These are phyloP conservation scores for Drosophila yooni DNA, from an alignment of 2,888 invertebrate species.

Conservation along the genomic window DNA sequence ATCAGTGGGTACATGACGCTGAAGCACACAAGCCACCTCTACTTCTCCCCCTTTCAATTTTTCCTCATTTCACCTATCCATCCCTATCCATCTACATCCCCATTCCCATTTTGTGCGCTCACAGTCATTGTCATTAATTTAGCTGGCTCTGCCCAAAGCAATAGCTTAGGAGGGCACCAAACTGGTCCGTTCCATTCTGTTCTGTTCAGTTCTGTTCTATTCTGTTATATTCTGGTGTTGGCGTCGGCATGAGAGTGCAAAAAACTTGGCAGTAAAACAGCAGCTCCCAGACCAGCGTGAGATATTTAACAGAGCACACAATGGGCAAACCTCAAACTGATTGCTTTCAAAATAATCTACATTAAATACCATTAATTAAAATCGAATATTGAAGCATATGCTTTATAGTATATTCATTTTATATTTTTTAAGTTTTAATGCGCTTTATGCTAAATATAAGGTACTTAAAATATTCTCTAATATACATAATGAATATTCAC, in stretches of 20 bases:
- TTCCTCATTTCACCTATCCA: slow-evolving; percentile 10
- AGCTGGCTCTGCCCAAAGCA: slow-evolving; percentile 68
- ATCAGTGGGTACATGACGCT: slow-evolving; percentile 72
- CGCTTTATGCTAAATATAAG: not conserved
- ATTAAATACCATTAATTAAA: not conserved
- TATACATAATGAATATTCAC: not conserved
- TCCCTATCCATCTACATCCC: slow-evolving; percentile 8
- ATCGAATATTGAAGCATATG: not conserved
- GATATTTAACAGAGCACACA: slow-evolving; percentile 55
- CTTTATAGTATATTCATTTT: too few relatives aligned
- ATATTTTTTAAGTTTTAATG: not conserved
- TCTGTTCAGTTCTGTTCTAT: slow-evolving; percentile 12
- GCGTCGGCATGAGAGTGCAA: slow-evolving; percentile 71
- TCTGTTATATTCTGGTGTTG: slow-evolving; percentile 38
- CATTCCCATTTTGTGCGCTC: slow-evolving; percentile 47
- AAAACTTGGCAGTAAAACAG: slow-evolving; percentile 74
- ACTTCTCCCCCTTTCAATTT: slow-evolving; percentile 3
- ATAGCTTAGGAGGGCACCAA: slow-evolving; percentile 65
- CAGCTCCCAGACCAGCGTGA: slow-evolving; percentile 35
- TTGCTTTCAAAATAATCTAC: not conserved
- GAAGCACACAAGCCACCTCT: slow-evolving; percentile 16
- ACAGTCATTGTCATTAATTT: slow-evolving; percentile 78
- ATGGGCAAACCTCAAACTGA: slow-evolving; percentile 19
- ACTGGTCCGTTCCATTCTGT: slow-evolving; percentile 23
- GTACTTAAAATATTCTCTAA: not conserved